phyloP scores from a whole-genome alignment of 1,140 invertebrate species.

The Atta colombica region DNA sequence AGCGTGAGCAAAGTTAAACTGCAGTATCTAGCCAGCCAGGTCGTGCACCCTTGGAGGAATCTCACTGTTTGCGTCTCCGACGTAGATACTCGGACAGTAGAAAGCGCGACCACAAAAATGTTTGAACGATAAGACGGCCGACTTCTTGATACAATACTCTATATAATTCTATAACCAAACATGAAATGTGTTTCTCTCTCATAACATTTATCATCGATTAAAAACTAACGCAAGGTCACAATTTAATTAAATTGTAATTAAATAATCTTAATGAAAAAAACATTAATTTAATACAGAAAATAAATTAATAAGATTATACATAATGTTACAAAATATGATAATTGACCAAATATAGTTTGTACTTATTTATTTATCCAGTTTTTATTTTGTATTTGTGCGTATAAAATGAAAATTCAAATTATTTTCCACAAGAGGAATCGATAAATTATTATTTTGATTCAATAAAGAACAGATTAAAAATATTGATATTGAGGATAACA shows the following conservation, averaged over 20 bases:
- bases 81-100: constrained; percentile 78
- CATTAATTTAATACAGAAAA: background rate
- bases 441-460: background rate
- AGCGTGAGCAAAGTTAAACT: constrained; percentile 76
- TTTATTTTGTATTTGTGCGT: background rate
- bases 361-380: background rate
- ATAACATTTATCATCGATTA: background rate
- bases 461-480: too few species aligned
- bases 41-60: constrained; percentile 68
- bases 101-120: constrained; percentile 62
- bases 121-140: constrained; percentile 45
- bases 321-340: background rate
- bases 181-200: constrained; percentile 1
- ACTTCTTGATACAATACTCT: constrained; percentile 36
- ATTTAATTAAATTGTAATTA: constrained; percentile 3
- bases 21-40: constrained; percentile 67
- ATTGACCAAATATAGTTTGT: background rate
- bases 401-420: background rate
- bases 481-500: too few species aligned
- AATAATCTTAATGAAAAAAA: background rate
- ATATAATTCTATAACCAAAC: constrained; percentile 25
- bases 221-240: constrained; percentile 1
- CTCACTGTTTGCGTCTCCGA: constrained; percentile 62
- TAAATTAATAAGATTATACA: background rate
- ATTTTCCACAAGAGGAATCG: background rate